Conservation (phyloP, 2,113 vertebrate genomes). For the Urocitellus parryii region DNA sequence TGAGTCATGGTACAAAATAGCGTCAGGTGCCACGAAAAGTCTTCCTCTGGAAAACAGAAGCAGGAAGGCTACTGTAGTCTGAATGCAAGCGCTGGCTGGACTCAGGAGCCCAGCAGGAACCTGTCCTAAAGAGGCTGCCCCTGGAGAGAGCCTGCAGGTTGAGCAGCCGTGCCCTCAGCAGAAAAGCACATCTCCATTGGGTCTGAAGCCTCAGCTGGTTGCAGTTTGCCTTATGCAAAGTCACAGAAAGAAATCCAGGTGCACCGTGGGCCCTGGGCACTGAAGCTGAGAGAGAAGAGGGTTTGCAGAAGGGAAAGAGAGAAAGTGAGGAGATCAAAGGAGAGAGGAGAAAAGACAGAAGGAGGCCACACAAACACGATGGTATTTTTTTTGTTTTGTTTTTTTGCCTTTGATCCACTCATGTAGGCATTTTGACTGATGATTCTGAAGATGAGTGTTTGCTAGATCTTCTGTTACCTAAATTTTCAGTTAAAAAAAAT, state of each 20-base stretch:
- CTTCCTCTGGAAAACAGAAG: conserved; percentile 53
- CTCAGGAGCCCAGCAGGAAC: conserved; percentile 21
- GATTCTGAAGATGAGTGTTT: background rate
- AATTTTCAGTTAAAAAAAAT: background rate
- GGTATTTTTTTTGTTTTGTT: background rate
- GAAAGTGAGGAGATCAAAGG: background rate
- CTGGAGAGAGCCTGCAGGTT: background rate
- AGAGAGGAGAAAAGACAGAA: background rate
- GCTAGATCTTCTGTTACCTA: background rate
- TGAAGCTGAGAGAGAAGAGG: background rate
- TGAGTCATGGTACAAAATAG: conserved; percentile 78
- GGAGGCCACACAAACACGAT: background rate
- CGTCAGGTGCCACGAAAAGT: background rate
- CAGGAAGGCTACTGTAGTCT: conserved; percentile 25
- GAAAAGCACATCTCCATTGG: background rate
- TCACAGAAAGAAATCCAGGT: conserved; percentile 18
- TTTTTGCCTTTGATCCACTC: background rate
- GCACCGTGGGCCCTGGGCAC: background rate
- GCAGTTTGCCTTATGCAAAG: background rate
- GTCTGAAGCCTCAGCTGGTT: conserved; percentile 17
- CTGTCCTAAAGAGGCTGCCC: conserved; percentile 61
- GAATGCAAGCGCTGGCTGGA: conserved; percentile 1
- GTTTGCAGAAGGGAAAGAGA: background rate
- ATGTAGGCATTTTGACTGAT: background rate
- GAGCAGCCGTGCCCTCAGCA: background rate